Evolutionary conservation across 2,797 vertebrate genomes (phyloP).

Genomic region (Sparus aurata): DNA sequence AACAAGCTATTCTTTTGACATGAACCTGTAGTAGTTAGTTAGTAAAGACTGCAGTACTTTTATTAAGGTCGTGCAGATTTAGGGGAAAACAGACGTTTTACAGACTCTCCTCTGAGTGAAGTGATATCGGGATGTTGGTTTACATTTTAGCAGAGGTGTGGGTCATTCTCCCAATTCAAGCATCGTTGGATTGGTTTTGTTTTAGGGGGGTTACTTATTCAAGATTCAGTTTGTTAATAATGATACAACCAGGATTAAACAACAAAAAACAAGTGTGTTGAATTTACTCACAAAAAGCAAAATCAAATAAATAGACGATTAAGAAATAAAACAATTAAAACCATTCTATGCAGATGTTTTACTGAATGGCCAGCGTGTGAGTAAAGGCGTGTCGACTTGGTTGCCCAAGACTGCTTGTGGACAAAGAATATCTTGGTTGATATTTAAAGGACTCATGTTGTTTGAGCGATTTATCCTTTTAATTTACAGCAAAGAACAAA

Average conservation of each 20-base stretch:
- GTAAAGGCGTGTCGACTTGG: conserved; percentile 1
- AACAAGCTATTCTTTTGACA: neutral
- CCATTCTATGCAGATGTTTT: neutral
- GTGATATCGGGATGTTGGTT: no score
- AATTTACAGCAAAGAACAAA: conserved; percentile 87
- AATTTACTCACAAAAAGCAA: no score
- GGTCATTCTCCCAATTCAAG: neutral
- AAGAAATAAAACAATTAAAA: no score
- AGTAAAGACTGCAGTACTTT: neutral
- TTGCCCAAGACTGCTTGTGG: neutral
- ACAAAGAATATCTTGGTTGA: neutral
- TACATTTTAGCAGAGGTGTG: no score
- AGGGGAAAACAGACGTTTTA: no score
- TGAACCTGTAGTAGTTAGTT: no score
- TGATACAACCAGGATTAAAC: no score
- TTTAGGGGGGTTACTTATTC: neutral
- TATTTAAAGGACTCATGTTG: neutral
- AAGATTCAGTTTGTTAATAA: no score
- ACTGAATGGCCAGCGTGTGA: conserved; percentile 9
- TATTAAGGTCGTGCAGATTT: neutral
- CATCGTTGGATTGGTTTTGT: neutral
- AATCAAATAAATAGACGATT: no score
- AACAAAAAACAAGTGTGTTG: no score
- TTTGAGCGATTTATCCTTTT: conserved; percentile 63
- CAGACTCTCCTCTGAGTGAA: no score